A percentile compares a stretch with the other conserved stretches of the same genome.
These are phyloP conservation scores for Acanthurus tractus DNA, from an alignment of 2,797 vertebrate species.

Conservation along the genomic window DNA sequence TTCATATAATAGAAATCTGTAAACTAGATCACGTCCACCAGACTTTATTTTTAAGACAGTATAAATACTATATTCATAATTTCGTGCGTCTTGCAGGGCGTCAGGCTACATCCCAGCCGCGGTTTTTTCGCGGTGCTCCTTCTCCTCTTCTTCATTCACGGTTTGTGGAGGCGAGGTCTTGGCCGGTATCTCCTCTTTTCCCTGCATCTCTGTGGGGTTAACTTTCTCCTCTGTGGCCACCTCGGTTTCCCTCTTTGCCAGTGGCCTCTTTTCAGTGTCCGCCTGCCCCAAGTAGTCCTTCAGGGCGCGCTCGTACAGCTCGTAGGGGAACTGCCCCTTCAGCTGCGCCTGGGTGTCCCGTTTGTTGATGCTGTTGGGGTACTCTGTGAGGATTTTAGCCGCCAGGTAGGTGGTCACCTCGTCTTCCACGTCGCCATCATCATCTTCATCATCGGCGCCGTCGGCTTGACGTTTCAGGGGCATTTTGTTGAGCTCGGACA, in stretches of 20 bases:
- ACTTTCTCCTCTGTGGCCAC: constrained; percentile 77
- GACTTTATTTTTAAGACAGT: constrained; percentile 79
- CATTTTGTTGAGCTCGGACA: constrained; percentile 88
- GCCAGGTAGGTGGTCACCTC: constrained; percentile 94
- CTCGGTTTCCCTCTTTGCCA: constrained; percentile 87
- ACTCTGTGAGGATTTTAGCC: constrained; percentile 92
- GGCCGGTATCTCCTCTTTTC: constrained; percentile 89
- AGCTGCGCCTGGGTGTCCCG: constrained; percentile 84
- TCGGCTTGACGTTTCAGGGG: constrained; percentile 86
- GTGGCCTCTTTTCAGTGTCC: constrained; percentile 80
- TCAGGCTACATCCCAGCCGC: constrained; percentile 91
- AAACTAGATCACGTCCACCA: constrained; percentile 88
- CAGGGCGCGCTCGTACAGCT: constrained; percentile 90
- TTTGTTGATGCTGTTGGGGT: constrained; percentile 90
- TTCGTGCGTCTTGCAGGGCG: constrained; percentile 55
- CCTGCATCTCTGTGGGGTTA: constrained; percentile 83
- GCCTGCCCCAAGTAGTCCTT: constrained; percentile 90
- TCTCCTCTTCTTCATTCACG: constrained; percentile 86
- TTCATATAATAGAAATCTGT: constrained; percentile 83
- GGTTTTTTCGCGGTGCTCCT: constrained; percentile 88
- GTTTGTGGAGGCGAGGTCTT: constrained; percentile 92
- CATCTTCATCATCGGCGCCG: constrained; percentile 82
- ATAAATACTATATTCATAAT: constrained; percentile 81
- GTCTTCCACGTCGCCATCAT: constrained; percentile 89
- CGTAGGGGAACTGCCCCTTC: constrained; percentile 89